phyloP scores from a whole-genome alignment of 2,888 invertebrate genomes.

The Agrochola litura region DNA sequence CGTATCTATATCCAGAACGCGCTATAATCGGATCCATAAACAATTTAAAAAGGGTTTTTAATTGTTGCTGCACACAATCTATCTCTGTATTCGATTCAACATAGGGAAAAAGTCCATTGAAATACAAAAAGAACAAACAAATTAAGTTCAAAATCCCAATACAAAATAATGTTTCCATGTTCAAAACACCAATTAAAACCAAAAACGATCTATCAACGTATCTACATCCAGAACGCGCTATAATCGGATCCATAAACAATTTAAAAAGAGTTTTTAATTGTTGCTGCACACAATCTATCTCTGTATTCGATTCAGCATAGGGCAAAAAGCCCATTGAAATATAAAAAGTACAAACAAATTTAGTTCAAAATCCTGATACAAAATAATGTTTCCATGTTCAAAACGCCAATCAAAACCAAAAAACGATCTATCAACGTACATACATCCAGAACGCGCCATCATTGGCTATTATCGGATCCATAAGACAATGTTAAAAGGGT shows the following conservation, averaged over 20 bases:
- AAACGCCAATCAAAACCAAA: slow-evolving; percentile 36
- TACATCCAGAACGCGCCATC: slow-evolving; percentile 34
- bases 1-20: slow-evolving; percentile 14
- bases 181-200: slow-evolving; percentile 20
- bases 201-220: slow-evolving; percentile 6
- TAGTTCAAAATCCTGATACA: not conserved
- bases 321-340: slow-evolving; percentile 26
- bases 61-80: slow-evolving; percentile 35
- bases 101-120: slow-evolving; percentile 26
- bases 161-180: not conserved
- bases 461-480: slow-evolving; percentile 59
- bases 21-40: slow-evolving; percentile 37
- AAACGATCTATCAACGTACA: slow-evolving; percentile 18
- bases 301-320: slow-evolving; percentile 5
- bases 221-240: slow-evolving; percentile 12
- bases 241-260: slow-evolving; percentile 36
- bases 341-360: not conserved
- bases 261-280: slow-evolving; percentile 52
- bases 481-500: slow-evolving; percentile 60
- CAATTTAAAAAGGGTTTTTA: slow-evolving; percentile 51
- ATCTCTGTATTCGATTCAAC: not conserved
- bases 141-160: not conserved
- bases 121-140: not conserved
- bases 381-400: not conserved
- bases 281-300: slow-evolving; percentile 15